Evolutionary conservation across 1,140 invertebrate genomes (phyloP).

Genomic region (Euura lappo): DNA sequence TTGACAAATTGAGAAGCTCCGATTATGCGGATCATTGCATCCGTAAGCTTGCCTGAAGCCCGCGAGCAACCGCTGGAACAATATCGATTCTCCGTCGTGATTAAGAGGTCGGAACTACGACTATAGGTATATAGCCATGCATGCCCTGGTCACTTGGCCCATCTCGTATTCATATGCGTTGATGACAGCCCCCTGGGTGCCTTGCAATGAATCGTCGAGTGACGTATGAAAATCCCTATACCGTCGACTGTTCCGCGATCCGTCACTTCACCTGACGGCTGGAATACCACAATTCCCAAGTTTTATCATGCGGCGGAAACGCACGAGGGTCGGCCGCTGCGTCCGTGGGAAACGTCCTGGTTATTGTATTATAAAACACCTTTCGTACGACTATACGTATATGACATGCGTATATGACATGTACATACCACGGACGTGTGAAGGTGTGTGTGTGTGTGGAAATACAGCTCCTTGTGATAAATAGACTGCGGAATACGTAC

Average conservation of each 20-base stretch:
- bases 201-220: background rate
- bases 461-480: constrained; percentile 45
- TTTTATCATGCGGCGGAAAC: constrained; percentile 20
- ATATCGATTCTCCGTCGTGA: too few relatives aligned
- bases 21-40: too few relatives aligned
- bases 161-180: too few relatives aligned
- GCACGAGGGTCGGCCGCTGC: constrained; percentile 1
- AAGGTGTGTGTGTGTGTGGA: constrained; percentile 30
- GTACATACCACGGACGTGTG: constrained; percentile 9
- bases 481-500: constrained; percentile 28
- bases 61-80: too few relatives aligned
- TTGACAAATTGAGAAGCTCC: too few relatives aligned
- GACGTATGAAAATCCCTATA: background rate
- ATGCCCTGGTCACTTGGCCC: too few relatives aligned
- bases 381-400: background rate
- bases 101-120: too few relatives aligned
- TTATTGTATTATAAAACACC: constrained; percentile 10
- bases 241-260: constrained; percentile 27
- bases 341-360: background rate
- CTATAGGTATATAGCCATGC: too few relatives aligned
- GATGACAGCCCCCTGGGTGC: background rate
- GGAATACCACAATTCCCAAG: constrained; percentile 37
- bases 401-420: constrained; percentile 26
- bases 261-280: constrained; percentile 35
- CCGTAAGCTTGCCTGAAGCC: background rate